Conservation (phyloP, 2,113 vertebrate species). For the Lycocorax pyrrhopterus region DNA sequence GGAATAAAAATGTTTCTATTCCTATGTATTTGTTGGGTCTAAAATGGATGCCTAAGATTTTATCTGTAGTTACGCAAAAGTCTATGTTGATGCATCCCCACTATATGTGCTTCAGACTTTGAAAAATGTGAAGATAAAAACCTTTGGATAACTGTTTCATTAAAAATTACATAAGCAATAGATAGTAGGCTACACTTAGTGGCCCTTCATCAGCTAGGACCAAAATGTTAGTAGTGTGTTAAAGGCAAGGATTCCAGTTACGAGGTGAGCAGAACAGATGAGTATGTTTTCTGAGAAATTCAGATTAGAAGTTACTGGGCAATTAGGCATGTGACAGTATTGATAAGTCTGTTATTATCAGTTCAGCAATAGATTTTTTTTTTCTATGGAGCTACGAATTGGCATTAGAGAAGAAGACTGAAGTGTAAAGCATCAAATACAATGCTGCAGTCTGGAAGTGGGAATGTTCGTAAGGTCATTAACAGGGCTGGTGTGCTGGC, state of each 20-base stretch:
- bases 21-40: background rate
- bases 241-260: background rate
- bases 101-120: background rate
- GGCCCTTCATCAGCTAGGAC: background rate
- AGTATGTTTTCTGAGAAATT: background rate
- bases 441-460: background rate
- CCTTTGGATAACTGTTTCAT: background rate
- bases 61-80: background rate
- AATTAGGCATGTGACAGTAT: background rate
- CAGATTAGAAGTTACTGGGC: background rate
- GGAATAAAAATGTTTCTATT: background rate
- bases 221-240: background rate
- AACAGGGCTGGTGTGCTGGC: background rate
- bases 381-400: background rate
- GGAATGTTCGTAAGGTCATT: background rate
- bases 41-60: background rate
- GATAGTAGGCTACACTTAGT: background rate
- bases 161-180: constrained; percentile 38
- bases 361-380: background rate
- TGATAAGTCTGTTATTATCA: background rate
- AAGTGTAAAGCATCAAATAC: background rate
- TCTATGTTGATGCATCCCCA: background rate
- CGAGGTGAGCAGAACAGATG: background rate
- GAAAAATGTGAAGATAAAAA: background rate
- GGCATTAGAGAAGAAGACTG: background rate